These are phyloP conservation scores for Hafferia zeledoni DNA, from an alignment of 2,797 vertebrate genomes.

Conservation along the genomic window DNA sequence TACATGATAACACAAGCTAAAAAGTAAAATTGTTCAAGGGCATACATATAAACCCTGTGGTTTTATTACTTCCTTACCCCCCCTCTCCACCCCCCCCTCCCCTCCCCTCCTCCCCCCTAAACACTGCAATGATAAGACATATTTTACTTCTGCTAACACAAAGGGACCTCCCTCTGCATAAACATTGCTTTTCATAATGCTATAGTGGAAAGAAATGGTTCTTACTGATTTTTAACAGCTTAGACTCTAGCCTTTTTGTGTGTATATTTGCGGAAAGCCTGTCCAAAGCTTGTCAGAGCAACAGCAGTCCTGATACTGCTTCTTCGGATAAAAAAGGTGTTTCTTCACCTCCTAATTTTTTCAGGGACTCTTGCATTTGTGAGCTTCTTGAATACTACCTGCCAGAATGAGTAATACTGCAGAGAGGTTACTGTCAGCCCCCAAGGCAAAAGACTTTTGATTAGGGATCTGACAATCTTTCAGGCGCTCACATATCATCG, in stretches of 20 bases:
- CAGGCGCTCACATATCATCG: neutral
- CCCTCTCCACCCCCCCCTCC: too few species aligned
- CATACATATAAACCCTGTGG: neutral
- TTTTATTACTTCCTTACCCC: neutral
- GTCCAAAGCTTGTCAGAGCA: neutral
- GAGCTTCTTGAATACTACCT: neutral
- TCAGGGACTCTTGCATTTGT: neutral
- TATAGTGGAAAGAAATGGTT: neutral
- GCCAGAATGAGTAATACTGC: constrained; percentile 19
- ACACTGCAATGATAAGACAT: neutral
- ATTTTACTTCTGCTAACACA: neutral
- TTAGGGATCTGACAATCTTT: constrained; percentile 31
- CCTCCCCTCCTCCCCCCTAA: neutral
- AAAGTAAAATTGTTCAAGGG: constrained; percentile 31
- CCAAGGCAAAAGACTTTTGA: constrained; percentile 26
- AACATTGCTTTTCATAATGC: neutral
- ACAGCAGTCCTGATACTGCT: fast-evolving
- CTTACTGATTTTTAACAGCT: neutral
- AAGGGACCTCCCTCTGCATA: neutral
- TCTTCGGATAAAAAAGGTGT: neutral
- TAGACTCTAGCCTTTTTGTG: neutral
- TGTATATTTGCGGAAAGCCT: neutral
- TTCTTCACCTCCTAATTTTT: constrained; percentile 16
- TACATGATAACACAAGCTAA: neutral
- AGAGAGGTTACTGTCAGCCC: neutral